A percentile compares a stretch with the other conserved stretches of the same genome.
Conservation (phyloP, 2,797 vertebrate genomes). For the Botia almorhae region DNA sequence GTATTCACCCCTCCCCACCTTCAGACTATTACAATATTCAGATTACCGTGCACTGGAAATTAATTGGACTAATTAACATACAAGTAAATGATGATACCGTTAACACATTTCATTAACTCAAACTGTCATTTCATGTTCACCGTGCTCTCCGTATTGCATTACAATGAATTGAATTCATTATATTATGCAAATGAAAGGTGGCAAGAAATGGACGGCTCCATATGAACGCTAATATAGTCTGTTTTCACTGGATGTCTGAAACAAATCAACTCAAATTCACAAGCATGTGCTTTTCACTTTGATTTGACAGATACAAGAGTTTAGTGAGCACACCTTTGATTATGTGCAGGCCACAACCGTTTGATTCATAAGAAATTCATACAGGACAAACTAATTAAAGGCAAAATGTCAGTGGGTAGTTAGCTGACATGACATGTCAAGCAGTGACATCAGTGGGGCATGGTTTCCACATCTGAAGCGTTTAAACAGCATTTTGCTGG, state of each 20-base stretch:
- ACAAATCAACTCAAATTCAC: constrained; percentile 66
- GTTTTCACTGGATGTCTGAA: constrained; percentile 56
- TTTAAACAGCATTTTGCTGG: too few species aligned
- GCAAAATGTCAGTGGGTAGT: neutral
- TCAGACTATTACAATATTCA: constrained; percentile 87
- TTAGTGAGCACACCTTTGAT: constrained; percentile 65
- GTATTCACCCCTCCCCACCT: constrained; percentile 71
- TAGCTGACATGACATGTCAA: neutral
- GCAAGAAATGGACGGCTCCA: constrained; percentile 71
- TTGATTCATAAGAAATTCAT: constrained; percentile 29
- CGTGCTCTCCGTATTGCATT: constrained; percentile 82
- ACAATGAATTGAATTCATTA: constrained; percentile 87
- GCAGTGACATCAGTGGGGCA: neutral
- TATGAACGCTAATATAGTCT: constrained; percentile 62
- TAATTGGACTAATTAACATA: constrained; percentile 90
- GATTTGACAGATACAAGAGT: constrained; percentile 72
- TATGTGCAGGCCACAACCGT: constrained; percentile 61
- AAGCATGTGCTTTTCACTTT: constrained; percentile 66
- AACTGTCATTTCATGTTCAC: constrained; percentile 85
- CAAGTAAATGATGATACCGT: constrained; percentile 89
- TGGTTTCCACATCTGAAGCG: too few species aligned
- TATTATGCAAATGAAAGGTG: constrained; percentile 86
- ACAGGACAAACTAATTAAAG: neutral
- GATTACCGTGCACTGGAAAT: constrained; percentile 84
- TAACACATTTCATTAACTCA: constrained; percentile 90